Base-by-base conservation (phyloP, 1,140 invertebrate genomes). In the Cataglyphis hispanica region DNA sequence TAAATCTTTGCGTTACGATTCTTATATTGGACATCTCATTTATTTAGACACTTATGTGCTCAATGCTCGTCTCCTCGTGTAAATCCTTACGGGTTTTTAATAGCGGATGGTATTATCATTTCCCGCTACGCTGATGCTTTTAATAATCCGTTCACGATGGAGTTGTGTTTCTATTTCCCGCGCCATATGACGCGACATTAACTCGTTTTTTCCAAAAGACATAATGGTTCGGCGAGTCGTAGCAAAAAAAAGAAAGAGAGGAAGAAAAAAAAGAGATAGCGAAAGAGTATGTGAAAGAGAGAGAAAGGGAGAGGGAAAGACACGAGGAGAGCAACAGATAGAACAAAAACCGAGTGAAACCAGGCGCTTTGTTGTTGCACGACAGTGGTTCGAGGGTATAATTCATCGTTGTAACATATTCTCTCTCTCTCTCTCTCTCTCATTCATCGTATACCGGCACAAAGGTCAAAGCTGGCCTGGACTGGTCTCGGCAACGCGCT, bases 381-480 rank as follows among this genome's bases (percentile, higher is more conserved):
- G 91, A 92, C 91, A 92, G 90, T 84, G 90, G 87, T 92, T 90
- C 90, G 89, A 89, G 85, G 75, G 84, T 91, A 90, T 92, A 92
- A 91, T 90, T 92, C 89, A 91, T 89, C 87, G 91, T 92, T 93
- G 91, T 90, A 92, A 90, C 87, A 89, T 90, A 92, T 91, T 91
- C 89, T 19, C 46, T 50, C 46, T 16, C 46, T 46, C 46, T 46
- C 16, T 50, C 16, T 50, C 46, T 50, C 13, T 50, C 13, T 16
- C 16, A 19, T 16, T 50, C 8, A 5, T 16, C 89, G 89, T 91
- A 86, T 80, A 70, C 84, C 84, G 72, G 85, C 72, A 91, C 90
- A 92, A 93, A 93, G 92, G 90, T 92, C 92, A 93, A 93, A 93
- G 92, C 92, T 87, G 40, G 74, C 66, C 83, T 83, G 85, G 74